A percentile compares a stretch with the other conserved stretches of the same genome.
Evolutionary conservation across 2,113 vertebrate genomes (phyloP).

Genomic region (Gasterosteus aculeatus): DNA sequence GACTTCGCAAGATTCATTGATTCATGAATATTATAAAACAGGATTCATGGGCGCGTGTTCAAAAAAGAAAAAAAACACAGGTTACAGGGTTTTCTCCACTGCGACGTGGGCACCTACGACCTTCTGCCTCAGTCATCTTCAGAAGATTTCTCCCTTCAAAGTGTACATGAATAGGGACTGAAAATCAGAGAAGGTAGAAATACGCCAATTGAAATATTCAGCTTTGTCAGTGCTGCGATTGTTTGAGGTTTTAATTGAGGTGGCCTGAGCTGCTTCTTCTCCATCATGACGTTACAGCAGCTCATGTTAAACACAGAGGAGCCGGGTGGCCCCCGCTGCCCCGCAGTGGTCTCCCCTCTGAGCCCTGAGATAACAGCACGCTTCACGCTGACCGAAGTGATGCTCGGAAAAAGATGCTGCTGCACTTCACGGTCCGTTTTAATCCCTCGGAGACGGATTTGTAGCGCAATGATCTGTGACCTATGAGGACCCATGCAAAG

Average conservation of each 20-base stretch:
- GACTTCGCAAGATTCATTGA: slow-evolving; percentile 9
- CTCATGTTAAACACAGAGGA: slow-evolving; percentile 56
- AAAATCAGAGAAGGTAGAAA: slow-evolving; percentile 12
- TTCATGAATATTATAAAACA: slow-evolving; percentile 27
- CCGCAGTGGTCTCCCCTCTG: slow-evolving; percentile 33
- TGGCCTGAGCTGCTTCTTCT: slow-evolving; percentile 42
- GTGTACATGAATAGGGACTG: slow-evolving; percentile 12
- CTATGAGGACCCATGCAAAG: slow-evolving; percentile 16
- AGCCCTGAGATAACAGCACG: slow-evolving; percentile 31
- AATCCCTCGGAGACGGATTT: slow-evolving; percentile 38
- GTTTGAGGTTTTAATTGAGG: slow-evolving; percentile 80
- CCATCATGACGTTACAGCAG: slow-evolving; percentile 59
- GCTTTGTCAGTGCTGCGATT: slow-evolving; percentile 18
- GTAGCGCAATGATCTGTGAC: slow-evolving; percentile 14
- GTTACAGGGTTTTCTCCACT: neutral
- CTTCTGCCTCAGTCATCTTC: neutral
- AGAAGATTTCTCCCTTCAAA: slow-evolving; percentile 1
- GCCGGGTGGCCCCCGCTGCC: slow-evolving; percentile 22
- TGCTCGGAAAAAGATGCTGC: slow-evolving; percentile 15
- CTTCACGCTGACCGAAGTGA: slow-evolving; percentile 19
- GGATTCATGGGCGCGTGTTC: slow-evolving; percentile 1
- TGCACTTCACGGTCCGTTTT: slow-evolving; percentile 19
- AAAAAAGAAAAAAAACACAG: neutral
- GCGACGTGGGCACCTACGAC: neutral
- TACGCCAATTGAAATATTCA: slow-evolving; percentile 63